Conservation (phyloP, 2,113 vertebrate species). For the Psammodynastes pulverulentus region DNA sequence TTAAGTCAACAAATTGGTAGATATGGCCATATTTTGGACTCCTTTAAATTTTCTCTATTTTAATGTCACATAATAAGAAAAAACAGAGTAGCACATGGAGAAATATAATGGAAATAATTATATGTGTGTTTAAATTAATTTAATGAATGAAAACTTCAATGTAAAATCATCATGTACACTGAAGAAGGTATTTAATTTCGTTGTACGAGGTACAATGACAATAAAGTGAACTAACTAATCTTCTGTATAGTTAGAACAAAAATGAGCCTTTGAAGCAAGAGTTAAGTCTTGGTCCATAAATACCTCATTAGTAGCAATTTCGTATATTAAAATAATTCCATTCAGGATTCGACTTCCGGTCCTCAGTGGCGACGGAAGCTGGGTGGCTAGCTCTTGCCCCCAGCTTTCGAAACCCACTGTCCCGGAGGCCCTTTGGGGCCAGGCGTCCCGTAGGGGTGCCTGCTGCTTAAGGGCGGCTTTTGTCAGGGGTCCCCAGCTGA, state of each 20-base stretch:
- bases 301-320: not conserved
- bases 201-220: too few relatives aligned
- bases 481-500: too few relatives aligned
- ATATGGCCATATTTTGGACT: not conserved
- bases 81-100: not conserved
- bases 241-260: not conserved
- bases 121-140: not conserved
- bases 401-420: too few relatives aligned
- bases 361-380: too few relatives aligned
- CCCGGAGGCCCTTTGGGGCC: too few relatives aligned
- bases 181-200: too few relatives aligned
- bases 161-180: not conserved
- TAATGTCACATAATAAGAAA: not conserved
- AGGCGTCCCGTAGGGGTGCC: too few relatives aligned
- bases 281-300: not conserved
- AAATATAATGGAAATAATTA: not conserved
- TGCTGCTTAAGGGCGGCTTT: too few relatives aligned
- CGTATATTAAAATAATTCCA: not conserved
- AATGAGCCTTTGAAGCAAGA: not conserved
- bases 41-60: not conserved
- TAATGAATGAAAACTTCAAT: not conserved
- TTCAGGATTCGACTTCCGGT: too few relatives aligned
- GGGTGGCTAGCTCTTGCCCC: too few relatives aligned
- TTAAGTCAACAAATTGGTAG: conserved; percentile 5
- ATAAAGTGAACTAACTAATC: too few relatives aligned